These are phyloP conservation scores for Sminthurides aquaticus DNA, from an alignment of 2,888 invertebrate species.

Conservation along the genomic window DNA sequence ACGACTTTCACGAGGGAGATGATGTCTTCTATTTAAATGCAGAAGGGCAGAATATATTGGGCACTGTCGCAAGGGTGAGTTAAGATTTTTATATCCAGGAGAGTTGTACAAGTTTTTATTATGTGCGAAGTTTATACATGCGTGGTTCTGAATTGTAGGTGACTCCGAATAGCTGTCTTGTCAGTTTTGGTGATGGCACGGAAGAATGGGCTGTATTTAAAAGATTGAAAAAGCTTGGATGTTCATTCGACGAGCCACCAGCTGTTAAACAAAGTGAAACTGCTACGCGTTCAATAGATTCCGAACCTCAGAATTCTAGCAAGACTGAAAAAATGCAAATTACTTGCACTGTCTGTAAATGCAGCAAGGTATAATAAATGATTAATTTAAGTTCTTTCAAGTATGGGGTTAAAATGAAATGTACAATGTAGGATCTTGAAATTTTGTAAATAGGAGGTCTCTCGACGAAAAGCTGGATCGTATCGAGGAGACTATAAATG, in stretches of 20 bases:
- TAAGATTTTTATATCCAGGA: too few relatives aligned
- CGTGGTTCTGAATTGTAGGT: conserved; percentile 20
- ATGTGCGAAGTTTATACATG: neutral
- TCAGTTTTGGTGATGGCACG: conserved; percentile 40
- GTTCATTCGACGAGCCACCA: conserved; percentile 17
- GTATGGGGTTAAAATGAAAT: too few relatives aligned
- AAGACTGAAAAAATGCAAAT: conserved; percentile 9
- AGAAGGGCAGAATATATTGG: conserved; percentile 33
- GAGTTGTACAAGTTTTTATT: neutral
- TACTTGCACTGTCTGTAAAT: conserved; percentile 10
- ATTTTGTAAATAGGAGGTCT: too few relatives aligned
- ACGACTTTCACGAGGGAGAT: conserved; percentile 36
- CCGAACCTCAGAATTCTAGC: neutral
- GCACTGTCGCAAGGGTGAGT: conserved; percentile 36
- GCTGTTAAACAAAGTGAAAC: neutral
- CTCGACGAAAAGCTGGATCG: too few relatives aligned
- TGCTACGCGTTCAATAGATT: neutral
- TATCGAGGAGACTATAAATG: too few relatives aligned
- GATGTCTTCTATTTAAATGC: conserved; percentile 38
- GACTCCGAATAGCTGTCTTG: conserved; percentile 31
- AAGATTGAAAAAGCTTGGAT: conserved; percentile 32
- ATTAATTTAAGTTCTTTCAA: neutral
- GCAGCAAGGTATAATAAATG: conserved; percentile 3
- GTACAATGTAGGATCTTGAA: too few relatives aligned
- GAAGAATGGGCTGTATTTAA: conserved; percentile 35